These are phyloP conservation scores for Gopherus flavomarginatus DNA, from an alignment of 2,113 vertebrate species.

Conservation along the genomic window DNA sequence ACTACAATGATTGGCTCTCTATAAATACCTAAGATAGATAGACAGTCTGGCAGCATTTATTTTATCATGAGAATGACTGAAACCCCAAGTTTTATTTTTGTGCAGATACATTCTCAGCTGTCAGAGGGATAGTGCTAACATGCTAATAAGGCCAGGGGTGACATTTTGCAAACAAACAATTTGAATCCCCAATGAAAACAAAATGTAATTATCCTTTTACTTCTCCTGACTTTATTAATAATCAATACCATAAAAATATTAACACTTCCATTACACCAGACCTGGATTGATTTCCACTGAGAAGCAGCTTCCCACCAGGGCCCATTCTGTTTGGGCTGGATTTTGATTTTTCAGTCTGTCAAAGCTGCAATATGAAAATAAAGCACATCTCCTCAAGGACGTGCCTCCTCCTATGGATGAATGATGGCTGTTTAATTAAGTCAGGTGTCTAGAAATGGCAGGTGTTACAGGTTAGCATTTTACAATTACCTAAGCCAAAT, in stretches of 20 bases:
- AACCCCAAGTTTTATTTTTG: constrained; percentile 28
- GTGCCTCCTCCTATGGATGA: background rate
- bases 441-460: background rate
- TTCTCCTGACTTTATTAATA: constrained; percentile 36
- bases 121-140: background rate
- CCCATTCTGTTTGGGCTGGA: background rate
- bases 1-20: background rate
- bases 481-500: background rate
- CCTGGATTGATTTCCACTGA: constrained; percentile 45
- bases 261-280: constrained; percentile 39
- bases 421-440: background rate
- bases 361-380: constrained; percentile 23
- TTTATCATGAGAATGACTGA: background rate
- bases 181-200: background rate
- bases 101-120: background rate
- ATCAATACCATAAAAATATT: constrained; percentile 55
- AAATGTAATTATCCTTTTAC: background rate
- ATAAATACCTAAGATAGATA: background rate
- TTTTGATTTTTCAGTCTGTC: constrained; percentile 43
- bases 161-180: background rate
- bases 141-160: background rate
- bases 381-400: background rate
- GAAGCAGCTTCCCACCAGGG: constrained; percentile 18
- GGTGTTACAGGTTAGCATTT: background rate
- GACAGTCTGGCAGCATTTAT: background rate